Percentiles rank a stretch among this genome's conserved stretches.
These are phyloP conservation scores for Eretmochelys imbricata DNA, from an alignment of 2,113 vertebrate genomes.

Conservation along the genomic window DNA sequence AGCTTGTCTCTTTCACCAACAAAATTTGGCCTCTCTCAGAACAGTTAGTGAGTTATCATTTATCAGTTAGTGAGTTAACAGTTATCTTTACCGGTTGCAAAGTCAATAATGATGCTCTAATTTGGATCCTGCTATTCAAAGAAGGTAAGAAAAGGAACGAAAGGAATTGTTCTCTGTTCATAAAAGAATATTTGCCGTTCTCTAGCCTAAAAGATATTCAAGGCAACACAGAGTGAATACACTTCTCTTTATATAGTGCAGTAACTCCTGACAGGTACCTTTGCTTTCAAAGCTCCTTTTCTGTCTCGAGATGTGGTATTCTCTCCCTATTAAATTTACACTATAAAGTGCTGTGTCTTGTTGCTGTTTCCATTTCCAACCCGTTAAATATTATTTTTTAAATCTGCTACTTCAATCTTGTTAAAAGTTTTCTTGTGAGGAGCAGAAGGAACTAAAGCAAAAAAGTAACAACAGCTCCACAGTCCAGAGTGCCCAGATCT, in stretches of 20 bases:
- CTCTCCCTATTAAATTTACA: neutral
- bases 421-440: neutral
- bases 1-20: neutral
- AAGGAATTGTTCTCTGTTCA: neutral
- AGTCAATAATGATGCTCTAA: neutral
- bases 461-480: fast-evolving
- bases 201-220: slow-evolving; percentile 2
- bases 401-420: neutral
- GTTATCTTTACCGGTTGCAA: neutral
- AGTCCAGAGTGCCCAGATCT: neutral
- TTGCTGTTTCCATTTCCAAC: neutral
- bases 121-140: neutral
- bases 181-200: neutral
- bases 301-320: neutral
- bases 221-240: neutral
- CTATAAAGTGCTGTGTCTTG: neutral
- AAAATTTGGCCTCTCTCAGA: neutral
- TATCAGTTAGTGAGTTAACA: neutral
- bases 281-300: neutral
- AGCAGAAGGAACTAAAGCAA: neutral
- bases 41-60: neutral
- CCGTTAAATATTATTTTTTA: neutral
- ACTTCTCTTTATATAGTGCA: neutral
- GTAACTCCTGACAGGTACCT: neutral
- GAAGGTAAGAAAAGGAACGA: neutral